Evolutionary conservation across 1,140 invertebrate species (phyloP), one percentile per base, ranked within the genome.

Genomic region (Heliconius melpomene): DNA sequence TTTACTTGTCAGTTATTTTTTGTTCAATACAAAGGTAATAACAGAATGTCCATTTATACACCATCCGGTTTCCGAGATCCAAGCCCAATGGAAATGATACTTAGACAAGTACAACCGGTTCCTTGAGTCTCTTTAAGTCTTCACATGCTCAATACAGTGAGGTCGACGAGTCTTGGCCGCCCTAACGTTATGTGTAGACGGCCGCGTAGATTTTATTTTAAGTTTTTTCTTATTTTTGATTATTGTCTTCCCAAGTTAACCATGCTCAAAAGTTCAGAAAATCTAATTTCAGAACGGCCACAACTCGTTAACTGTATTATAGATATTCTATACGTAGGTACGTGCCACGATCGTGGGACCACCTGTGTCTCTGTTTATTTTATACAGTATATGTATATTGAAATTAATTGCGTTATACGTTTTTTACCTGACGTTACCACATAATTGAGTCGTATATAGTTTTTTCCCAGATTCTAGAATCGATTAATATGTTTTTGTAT

Each of bases 11-110:
- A 66, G 60, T 66, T 29, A 29, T 66, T 66, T 66, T 66, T 66
- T 66, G 60, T 66, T n/a, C 72, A 77, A 32, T 57, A 38, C 79
- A 75, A 80, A 77, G 52, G 73, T 74, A 80, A 80, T 57, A 80
- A 73, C 71, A 80, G 71, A 77, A 77, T 66, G 13, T 60, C 60
- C 72, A 32, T 80, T 77, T 80, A 72, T 72, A 76, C 74, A 60
- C 60, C n/a, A 80, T 80, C 79, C 79, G 79, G 79, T 80, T 80
- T 77, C 79, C 74, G 79, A 77, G 79, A 77, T 80, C 75, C 79
- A 80, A 80, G 79, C 66, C 75, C 79, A 80, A 80, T 75, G 79
- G 73, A 77, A 77, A 80, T 75, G 71, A 80, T 80, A 80, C 79
- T 66, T 75, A 79, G 79, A 80, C 79, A 75, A 72, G 75, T 74